Evolutionary conservation across 2,113 vertebrate species (phyloP).

Genomic region (Danionella cerebrum): DNA sequence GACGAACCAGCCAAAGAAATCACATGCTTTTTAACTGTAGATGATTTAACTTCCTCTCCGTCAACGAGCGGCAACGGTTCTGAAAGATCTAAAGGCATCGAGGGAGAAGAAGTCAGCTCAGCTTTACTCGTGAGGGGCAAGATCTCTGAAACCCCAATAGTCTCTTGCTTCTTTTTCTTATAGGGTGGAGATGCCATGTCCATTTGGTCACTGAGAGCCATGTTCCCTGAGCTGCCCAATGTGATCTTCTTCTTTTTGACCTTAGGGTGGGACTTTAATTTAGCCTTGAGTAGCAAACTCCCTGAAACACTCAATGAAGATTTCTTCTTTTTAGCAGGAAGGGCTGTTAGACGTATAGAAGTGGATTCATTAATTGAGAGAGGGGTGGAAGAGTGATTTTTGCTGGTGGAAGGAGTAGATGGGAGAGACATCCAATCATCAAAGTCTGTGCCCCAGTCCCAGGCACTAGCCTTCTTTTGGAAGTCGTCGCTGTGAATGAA

Average conservation of each 20-base stretch:
- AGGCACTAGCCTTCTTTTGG: conserved; percentile 47
- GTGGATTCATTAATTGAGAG: conserved; percentile 6
- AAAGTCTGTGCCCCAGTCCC: background rate
- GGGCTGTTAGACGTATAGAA: conserved; percentile 24
- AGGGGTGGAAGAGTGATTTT: conserved; percentile 28
- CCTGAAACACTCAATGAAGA: background rate
- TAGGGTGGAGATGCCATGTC: background rate
- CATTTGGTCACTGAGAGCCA: background rate
- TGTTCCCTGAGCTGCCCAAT: background rate
- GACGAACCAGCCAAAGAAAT: background rate
- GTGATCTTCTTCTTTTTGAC: conserved; percentile 3
- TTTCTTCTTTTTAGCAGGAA: conserved; percentile 17
- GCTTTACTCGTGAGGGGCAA: background rate
- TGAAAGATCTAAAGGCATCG: background rate
- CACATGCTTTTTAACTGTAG: background rate
- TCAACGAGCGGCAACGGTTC: background rate
- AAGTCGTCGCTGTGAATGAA: conserved; percentile 75
- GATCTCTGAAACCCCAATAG: background rate
- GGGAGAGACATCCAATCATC: background rate
- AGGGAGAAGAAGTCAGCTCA: background rate
- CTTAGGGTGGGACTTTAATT: background rate
- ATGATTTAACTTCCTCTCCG: background rate
- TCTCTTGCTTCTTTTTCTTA: background rate
- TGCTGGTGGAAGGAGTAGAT: conserved; percentile 32
- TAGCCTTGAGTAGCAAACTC: background rate